A percentile compares a stretch with the other conserved stretches of the same genome.
These are phyloP conservation scores for Dyspetes luteomarginatus DNA, from an alignment of 2,888 invertebrate species.

Conservation along the genomic window DNA sequence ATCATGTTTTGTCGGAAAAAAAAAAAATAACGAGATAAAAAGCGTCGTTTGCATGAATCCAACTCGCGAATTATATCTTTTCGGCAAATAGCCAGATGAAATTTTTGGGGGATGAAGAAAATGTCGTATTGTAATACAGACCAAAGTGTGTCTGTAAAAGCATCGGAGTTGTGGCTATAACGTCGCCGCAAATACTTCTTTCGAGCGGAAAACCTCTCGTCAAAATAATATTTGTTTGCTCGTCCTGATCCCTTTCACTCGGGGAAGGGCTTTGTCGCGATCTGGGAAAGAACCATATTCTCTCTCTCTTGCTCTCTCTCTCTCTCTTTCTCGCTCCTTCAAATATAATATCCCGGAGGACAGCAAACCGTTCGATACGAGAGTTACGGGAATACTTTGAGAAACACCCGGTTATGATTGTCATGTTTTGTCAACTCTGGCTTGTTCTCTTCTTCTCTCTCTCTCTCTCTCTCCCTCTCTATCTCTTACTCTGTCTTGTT, in stretches of 20 bases:
- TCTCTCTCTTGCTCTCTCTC: slow-evolving; percentile 13
- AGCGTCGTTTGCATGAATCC: no score
- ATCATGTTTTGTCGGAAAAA: no score
- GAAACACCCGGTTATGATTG: slow-evolving; percentile 75
- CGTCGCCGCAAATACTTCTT: slow-evolving; percentile 19
- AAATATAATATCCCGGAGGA: slow-evolving; percentile 42
- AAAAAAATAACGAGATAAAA: no score
- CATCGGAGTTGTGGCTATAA: not conserved
- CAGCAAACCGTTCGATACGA: slow-evolving; percentile 70
- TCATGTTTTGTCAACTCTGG: slow-evolving; percentile 82
- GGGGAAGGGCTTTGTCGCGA: slow-evolving; percentile 67
- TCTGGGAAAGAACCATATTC: slow-evolving; percentile 34
- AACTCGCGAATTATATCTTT: not conserved
- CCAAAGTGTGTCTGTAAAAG: slow-evolving; percentile 6
- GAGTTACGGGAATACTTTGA: slow-evolving; percentile 67
- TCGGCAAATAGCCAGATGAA: not conserved
- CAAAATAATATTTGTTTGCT: slow-evolving; percentile 76
- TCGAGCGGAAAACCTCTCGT: slow-evolving; percentile 67
- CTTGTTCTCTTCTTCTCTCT: not conserved
- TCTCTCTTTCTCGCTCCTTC: slow-evolving; percentile 34
- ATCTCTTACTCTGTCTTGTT: slow-evolving; percentile 9
- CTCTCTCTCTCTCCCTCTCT: slow-evolving; percentile 20
- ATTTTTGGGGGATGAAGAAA: slow-evolving; percentile 1
- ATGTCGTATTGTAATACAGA: slow-evolving; percentile 9
- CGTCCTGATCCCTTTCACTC: slow-evolving; percentile 68